A percentile compares a stretch with the other conserved stretches of the same genome.
Evolutionary conservation across 2,797 vertebrate species (phyloP).

Genomic region (Sorex maritimensis): DNA sequence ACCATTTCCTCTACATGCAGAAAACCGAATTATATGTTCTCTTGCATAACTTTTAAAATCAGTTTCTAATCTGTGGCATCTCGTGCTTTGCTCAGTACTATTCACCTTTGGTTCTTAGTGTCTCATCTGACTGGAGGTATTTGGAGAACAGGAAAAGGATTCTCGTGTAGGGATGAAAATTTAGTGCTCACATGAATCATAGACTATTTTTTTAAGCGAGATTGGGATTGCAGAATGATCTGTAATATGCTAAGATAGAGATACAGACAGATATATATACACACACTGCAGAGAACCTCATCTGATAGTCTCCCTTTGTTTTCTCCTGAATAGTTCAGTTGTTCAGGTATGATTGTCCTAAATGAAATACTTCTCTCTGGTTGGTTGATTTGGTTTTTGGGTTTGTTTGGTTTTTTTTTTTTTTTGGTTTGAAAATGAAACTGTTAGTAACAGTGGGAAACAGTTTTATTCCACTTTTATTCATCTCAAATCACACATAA

Average conservation of each 20-base stretch:
- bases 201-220: constrained; percentile 28
- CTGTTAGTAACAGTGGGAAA: constrained; percentile 33
- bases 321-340: constrained; percentile 15
- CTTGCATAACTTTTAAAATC: constrained; percentile 34
- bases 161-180: constrained; percentile 60
- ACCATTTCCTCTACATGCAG: constrained; percentile 51
- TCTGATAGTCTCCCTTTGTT: constrained; percentile 40
- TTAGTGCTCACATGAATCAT: constrained; percentile 30
- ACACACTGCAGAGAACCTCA: not conserved
- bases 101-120: constrained; percentile 29
- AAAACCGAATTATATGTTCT: not conserved
- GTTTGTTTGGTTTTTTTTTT: not conserved
- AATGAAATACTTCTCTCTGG: not conserved
- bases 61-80: constrained; percentile 4
- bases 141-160: constrained; percentile 24
- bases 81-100: constrained; percentile 51
- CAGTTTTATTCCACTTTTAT: constrained; percentile 55
- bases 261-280: not conserved
- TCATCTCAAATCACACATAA: constrained; percentile 62
- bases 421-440: not conserved
- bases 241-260: not conserved
- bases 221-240: not conserved
- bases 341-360: constrained; percentile 16
- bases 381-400: not conserved
- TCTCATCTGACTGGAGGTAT: not conserved